Evolutionary conservation across 1,140 invertebrate species (phyloP), one percentile per base, ranked within the genome.

Genomic region (Psilanteris sp.): DNA sequence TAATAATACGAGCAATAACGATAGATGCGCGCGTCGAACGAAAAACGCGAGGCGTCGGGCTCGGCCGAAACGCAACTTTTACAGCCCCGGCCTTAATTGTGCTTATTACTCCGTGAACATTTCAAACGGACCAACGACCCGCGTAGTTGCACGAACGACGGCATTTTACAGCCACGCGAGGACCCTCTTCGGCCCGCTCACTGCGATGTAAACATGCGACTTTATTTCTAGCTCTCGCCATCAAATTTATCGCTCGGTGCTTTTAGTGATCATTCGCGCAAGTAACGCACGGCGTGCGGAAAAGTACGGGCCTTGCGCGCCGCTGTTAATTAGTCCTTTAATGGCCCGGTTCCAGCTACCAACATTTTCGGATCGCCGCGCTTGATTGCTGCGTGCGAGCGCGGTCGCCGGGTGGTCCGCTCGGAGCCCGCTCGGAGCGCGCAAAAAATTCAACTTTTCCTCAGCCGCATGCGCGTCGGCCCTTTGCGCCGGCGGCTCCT

Each of bases 11-110:
- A 61, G 61, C 70, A 81, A 76, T 79, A 81, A 78, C 71, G 48
- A 79, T 72, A 67, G 71, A 52, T 68, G 50, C 32, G 31, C 29
- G 14, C 27, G 34, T 32, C 37, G 24, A 8, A 32, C 9, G 31
- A 71, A 39, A 71, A 76, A 70, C 59, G 67, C 46, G 41, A 15
- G 52, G 37, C 64, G 26, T 14, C 43, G 31, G 44, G 26, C 43
- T 26, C 15, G 11, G 15, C 31, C 41, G 31, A 62, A 50, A 44
- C 52, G 52, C 61, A 41, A 31, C 46, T 79, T 81, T 81, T 80
- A 80, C 76, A 64, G 36, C 77, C 77, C 46, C 76, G 68, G 64
- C 74, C 80, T 81, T 80, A 81, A 81, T 81, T 81, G 80, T 72
- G 66, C 71, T 80, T 80, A 81, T 80, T 79, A 81, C 73, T 36